phyloP scores from a whole-genome alignment of 2,888 invertebrate genomes.

The Leucophenga maculata region DNA sequence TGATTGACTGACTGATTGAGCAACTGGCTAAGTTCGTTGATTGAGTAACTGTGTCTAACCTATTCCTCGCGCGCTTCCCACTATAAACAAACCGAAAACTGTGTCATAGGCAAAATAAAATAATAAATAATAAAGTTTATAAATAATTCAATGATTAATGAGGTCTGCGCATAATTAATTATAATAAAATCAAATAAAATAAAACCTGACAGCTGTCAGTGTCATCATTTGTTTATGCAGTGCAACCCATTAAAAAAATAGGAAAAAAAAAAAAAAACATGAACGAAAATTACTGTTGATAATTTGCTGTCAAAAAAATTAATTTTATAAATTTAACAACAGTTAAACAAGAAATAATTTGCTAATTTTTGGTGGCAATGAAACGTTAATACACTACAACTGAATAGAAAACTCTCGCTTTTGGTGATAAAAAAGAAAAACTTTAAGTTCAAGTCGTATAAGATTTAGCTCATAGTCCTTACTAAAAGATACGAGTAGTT shows the following conservation, averaged over 20 bases:
- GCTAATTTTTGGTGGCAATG: slow-evolving; percentile 22
- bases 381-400: slow-evolving; percentile 37
- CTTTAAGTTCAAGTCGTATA: no score
- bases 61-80: slow-evolving; percentile 30
- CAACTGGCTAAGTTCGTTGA: no score
- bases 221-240: slow-evolving; percentile 40
- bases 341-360: slow-evolving; percentile 43
- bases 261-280: not conserved
- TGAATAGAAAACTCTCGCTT: not conserved
- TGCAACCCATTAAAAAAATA: not conserved
- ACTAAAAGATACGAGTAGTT: no score
- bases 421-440: not conserved
- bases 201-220: slow-evolving; percentile 56
- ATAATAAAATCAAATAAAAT: slow-evolving; percentile 71
- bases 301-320: slow-evolving; percentile 62
- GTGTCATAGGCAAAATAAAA: slow-evolving; percentile 10
- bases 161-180: slow-evolving; percentile 66
- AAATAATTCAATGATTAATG: slow-evolving; percentile 69
- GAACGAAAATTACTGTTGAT: slow-evolving; percentile 53
- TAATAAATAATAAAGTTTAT: no score
- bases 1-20: slow-evolving; percentile 2
- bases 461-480: no score
- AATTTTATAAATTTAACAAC: slow-evolving; percentile 57
- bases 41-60: slow-evolving; percentile 41
- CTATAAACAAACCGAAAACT: not conserved